Conservation (phyloP, 2,888 invertebrate genomes). For the Sphaerophoria rueppellii region DNA sequence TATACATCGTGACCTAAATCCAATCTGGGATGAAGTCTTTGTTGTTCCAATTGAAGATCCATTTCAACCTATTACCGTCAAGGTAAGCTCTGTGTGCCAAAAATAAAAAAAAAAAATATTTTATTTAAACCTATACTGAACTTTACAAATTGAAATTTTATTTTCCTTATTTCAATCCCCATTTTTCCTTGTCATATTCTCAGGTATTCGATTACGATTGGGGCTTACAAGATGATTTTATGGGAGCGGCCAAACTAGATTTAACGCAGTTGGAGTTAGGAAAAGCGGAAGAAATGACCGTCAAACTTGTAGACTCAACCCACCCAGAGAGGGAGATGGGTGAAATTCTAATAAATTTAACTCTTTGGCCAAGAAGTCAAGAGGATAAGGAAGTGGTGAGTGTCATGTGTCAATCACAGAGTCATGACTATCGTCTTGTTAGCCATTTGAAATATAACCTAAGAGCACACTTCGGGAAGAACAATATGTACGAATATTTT, state of each 20-base stretch:
- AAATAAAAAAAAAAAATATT: too few relatives aligned
- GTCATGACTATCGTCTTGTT: not conserved
- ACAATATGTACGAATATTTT: too few relatives aligned
- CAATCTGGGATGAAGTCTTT: conserved; percentile 99
- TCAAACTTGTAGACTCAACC: conserved; percentile 90
- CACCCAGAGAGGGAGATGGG: conserved; percentile 87
- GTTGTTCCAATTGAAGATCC: conserved; percentile 96
- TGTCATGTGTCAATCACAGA: not conserved
- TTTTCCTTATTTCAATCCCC: not conserved
- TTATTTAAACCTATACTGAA: not conserved
- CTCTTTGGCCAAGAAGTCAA: conserved; percentile 95
- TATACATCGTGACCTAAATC: conserved; percentile 96
- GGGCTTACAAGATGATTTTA: conserved; percentile 98
- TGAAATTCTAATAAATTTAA: conserved; percentile 91
- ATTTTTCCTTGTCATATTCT: conserved; percentile 45
- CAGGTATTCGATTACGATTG: conserved; percentile 98
- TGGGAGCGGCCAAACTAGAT: conserved; percentile 95
- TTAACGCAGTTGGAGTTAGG: conserved; percentile 92
- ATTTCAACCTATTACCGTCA: conserved; percentile 91
- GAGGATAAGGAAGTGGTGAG: conserved; percentile 96
- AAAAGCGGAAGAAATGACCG: conserved; percentile 88
- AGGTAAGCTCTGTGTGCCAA: conserved; percentile 84
- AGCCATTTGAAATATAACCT: not conserved
- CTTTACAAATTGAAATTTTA: not conserved
- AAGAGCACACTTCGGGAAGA: too few relatives aligned